phyloP scores from a whole-genome alignment of 2,888 invertebrate species.

The Andrena fulva region DNA sequence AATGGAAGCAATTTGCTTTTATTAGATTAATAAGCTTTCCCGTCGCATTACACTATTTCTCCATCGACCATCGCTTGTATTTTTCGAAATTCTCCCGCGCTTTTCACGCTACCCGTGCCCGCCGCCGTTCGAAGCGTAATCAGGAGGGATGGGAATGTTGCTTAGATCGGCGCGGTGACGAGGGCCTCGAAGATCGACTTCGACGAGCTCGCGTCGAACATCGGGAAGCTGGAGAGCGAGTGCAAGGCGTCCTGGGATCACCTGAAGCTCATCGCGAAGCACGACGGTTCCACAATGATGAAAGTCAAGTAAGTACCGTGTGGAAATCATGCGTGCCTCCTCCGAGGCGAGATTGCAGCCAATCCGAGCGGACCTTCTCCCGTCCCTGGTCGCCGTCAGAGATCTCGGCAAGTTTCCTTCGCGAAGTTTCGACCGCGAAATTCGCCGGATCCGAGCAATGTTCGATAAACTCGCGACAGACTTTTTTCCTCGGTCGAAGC shows the following conservation, averaged over 20 bases:
- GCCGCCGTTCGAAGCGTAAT: background rate
- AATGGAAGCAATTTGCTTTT: too few relatives aligned
- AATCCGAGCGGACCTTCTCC: conserved; percentile 7
- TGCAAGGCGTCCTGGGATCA: conserved; percentile 99
- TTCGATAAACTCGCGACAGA: conserved; percentile 76
- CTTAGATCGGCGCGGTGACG: conserved; percentile 93
- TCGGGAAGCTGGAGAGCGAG: conserved; percentile 95
- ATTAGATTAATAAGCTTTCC: too few relatives aligned
- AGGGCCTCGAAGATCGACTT: conserved; percentile 98
- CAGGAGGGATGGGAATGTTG: background rate
- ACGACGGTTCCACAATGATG: conserved; percentile 95
- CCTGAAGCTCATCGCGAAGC: conserved; percentile 96
- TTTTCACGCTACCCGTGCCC: background rate
- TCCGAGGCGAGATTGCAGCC: background rate
- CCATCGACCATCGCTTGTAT: too few relatives aligned
- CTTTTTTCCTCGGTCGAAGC: conserved; percentile 66
- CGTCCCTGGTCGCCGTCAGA: conserved; percentile 3
- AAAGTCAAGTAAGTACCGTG: conserved; percentile 90
- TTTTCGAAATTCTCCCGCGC: too few relatives aligned
- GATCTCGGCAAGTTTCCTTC: background rate
- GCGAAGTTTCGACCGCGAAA: conserved; percentile 60
- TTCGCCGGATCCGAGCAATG: conserved; percentile 66
- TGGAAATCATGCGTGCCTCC: conserved; percentile 19
- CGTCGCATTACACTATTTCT: too few relatives aligned
- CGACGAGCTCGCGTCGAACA: conserved; percentile 94